Percentiles rank a stretch among this genome's conserved stretches.
phyloP scores from a whole-genome alignment of 2,797 vertebrate genomes.

The Ciconia nigra region DNA sequence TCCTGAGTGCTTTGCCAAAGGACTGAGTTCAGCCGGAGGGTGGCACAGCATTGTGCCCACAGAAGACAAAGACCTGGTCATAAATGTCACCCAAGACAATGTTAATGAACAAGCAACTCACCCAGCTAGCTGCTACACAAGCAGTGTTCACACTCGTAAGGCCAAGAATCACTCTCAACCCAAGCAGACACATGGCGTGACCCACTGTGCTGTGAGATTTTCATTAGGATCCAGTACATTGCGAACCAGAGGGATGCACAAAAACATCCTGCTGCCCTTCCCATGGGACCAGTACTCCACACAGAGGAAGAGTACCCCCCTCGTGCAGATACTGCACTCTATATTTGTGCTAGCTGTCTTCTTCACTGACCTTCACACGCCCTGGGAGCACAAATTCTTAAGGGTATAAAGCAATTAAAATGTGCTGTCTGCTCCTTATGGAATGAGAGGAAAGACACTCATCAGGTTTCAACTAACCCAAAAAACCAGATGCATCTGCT shows the following conservation, averaged over 20 bases:
- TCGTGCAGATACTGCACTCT: background rate
- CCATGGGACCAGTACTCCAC: background rate
- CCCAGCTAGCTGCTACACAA: background rate
- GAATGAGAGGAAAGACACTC: background rate
- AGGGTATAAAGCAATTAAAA: background rate
- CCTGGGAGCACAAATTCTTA: background rate
- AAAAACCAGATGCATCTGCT: background rate
- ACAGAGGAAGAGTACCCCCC: background rate
- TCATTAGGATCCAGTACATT: background rate
- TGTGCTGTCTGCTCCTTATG: background rate
- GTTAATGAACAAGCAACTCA: background rate
- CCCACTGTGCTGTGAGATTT: background rate
- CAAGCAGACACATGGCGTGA: background rate
- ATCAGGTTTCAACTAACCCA: background rate
- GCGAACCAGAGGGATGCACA: accelerated
- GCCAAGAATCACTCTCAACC: accelerated
- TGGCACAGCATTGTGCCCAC: background rate
- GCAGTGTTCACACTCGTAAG: accelerated
- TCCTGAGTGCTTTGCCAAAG: background rate
- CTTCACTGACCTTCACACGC: background rate
- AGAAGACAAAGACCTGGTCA: background rate
- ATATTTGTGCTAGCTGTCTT: background rate
- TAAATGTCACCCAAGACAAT: background rate
- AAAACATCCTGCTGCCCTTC: background rate
- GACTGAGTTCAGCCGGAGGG: background rate